These are phyloP conservation scores for Drosophila parthenogenetica DNA, from an alignment of 2,888 invertebrate genomes.

Conservation along the genomic window DNA sequence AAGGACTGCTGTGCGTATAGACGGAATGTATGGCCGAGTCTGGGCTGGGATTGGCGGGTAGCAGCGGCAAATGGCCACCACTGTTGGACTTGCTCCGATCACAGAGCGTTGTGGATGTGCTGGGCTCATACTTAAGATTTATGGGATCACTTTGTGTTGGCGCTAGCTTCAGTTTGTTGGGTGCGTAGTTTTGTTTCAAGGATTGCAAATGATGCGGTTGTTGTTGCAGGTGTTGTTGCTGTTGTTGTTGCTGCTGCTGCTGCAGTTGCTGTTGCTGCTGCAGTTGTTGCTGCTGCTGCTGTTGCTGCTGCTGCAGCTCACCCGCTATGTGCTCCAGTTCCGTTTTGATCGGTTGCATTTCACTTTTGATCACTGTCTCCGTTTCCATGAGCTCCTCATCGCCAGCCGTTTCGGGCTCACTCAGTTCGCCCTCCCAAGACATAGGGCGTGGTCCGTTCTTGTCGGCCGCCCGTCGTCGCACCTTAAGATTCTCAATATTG, in stretches of 20 bases:
- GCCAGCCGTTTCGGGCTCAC: conserved; percentile 89
- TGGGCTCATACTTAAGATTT: conserved; percentile 84
- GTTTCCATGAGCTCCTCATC: conserved; percentile 86
- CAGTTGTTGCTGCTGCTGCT: conserved; percentile 22
- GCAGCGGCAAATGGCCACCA: conserved; percentile 86
- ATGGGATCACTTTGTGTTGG: conserved; percentile 84
- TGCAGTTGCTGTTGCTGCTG: conserved; percentile 12
- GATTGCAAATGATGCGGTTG: conserved; percentile 32
- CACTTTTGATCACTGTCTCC: conserved; percentile 81
- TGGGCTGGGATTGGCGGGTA: conserved; percentile 93
- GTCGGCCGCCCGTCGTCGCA: conserved; percentile 85
- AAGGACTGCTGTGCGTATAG: conserved; percentile 92
- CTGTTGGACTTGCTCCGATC: conserved; percentile 87
- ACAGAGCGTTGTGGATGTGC: conserved; percentile 84
- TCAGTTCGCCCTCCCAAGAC: conserved; percentile 97
- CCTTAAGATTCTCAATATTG: conserved; percentile 85
- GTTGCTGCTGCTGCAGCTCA: conserved; percentile 65
- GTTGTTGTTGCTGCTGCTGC: conserved; percentile 2
- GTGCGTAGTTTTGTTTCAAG: conserved; percentile 40
- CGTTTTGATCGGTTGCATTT: conserved; percentile 73
- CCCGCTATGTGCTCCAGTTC: conserved; percentile 79
- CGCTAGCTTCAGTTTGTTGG: conserved; percentile 75
- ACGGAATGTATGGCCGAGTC: conserved; percentile 96
- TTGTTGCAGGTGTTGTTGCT: conserved; percentile 21
- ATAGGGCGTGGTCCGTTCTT: conserved; percentile 90